phyloP scores from a whole-genome alignment of 2,888 invertebrate species.

The Catocala nupta region DNA sequence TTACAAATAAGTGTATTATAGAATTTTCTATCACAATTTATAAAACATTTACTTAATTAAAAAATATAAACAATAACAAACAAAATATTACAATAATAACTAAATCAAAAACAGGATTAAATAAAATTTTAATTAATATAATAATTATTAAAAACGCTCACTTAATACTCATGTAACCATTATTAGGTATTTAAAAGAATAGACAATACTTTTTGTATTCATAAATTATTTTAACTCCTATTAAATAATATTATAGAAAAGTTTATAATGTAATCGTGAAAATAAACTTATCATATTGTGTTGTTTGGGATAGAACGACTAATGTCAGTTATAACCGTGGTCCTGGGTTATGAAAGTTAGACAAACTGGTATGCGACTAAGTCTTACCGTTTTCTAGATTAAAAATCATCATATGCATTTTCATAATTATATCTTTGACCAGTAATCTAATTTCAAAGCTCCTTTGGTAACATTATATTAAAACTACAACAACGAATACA shows the following conservation, averaged over 20 bases:
- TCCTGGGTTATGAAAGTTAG: no score
- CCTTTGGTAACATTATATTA: slow-evolving; percentile 60
- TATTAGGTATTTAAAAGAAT: no score
- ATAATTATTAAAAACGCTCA: neutral
- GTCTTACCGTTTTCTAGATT: no score
- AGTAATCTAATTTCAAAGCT: slow-evolving; percentile 42
- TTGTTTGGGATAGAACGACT: no score
- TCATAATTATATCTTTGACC: slow-evolving; percentile 21
- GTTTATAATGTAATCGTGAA: no score
- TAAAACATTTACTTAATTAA: slow-evolving; percentile 34
- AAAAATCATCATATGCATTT: slow-evolving; percentile 1
- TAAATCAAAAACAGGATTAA: neutral
- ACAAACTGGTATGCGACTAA: no score
- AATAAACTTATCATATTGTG: no score
- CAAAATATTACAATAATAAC: slow-evolving; percentile 29
- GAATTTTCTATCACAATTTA: slow-evolving; percentile 34
- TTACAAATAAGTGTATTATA: slow-evolving; percentile 16
- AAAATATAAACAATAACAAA: slow-evolving; percentile 37
- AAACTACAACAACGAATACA: slow-evolving; percentile 34
- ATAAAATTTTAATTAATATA: neutral
- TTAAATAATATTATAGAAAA: no score
- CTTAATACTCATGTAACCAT: neutral
- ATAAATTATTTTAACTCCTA: neutral
- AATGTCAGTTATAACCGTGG: no score
- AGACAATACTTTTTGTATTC: neutral